These are phyloP conservation scores for Epicampocera succincta DNA, from an alignment of 2,888 invertebrate genomes.

Conservation along the genomic window DNA sequence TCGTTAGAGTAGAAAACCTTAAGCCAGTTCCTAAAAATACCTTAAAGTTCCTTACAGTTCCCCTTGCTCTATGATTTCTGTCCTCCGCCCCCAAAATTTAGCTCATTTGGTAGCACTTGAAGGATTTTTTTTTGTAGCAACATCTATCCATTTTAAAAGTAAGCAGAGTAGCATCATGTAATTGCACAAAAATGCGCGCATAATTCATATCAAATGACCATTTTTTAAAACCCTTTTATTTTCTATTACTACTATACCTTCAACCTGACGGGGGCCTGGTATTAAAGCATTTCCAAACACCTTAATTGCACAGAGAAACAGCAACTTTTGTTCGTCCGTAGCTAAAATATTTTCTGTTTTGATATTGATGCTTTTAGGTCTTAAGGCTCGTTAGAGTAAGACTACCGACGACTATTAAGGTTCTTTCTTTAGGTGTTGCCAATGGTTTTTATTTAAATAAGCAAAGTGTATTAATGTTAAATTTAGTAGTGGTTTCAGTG, in stretches of 20 bases:
- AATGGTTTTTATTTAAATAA: no score
- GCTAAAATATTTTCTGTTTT: neutral
- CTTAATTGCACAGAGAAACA: neutral
- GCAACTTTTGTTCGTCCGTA: neutral
- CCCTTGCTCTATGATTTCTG: no score
- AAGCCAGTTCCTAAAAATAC: no score
- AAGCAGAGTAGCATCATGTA: slow-evolving; percentile 73
- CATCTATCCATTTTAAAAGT: slow-evolving; percentile 63
- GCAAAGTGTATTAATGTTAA: no score
- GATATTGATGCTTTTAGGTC: neutral
- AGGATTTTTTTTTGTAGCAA: no score
- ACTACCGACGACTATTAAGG: no score
- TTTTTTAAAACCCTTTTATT: slow-evolving; percentile 81
- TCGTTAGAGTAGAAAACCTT: no score
- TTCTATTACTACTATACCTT: slow-evolving; percentile 73
- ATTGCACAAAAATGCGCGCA: slow-evolving; percentile 79
- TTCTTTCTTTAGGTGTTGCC: no score
- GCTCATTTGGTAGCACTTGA: slow-evolving; percentile 45
- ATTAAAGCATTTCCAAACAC: slow-evolving; percentile 44
- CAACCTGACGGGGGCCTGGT: slow-evolving; percentile 14
- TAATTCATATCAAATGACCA: slow-evolving; percentile 81
- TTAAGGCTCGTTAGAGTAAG: no score
- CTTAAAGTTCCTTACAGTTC: no score
- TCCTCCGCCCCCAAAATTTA: neutral
- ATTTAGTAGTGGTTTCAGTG: no score